Base-by-base conservation (phyloP, 2,113 vertebrate genomes). In the Anser cygnoides region DNA sequence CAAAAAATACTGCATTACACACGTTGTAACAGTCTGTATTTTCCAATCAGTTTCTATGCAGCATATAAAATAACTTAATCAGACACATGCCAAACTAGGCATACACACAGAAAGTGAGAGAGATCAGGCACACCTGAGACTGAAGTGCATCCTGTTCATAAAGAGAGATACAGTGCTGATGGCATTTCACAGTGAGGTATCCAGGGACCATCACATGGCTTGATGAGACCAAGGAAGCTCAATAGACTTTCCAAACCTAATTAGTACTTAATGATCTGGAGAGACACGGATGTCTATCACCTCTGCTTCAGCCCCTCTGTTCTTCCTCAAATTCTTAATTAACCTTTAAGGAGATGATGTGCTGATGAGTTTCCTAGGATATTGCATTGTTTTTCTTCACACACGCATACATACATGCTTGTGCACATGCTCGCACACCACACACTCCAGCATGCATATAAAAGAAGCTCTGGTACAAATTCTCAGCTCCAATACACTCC, bases 211-310 rank as follows among this genome's bases (percentile, higher is more conserved):
- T 97, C 90, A 89, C 96, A 97, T 96, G 98, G 93, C 97, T 97
- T 97, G 97, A 97, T 88, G 93, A 98, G 97, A 98, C 97, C 97
- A 97, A 96, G 39, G 93, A 97, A 97, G 95, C 97, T 98, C 96
- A 75, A 98, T 97, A 98, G 97, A 97, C 97, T 98, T 98, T 98
- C 98, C 96, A 98, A 97, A 98, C 97, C 97, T 98, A 98, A 98
- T 98, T 98, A 98, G 98, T 98, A 98, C 98, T 98, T 98, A 98
- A 98, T 98, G 98, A 98, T 98, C 98, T 98, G 98, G 95, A 98
- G 98, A 98, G 97, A 97, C 95, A 89, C 84, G 58, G 78, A 95
- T 98, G 95, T 98, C 98, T 96, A 91, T 98, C 98, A 96, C 97
- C 97, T 93, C 90, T 76, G 89, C 96, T 97, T 93, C 79, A 91